Evolutionary conservation across 2,888 invertebrate species (phyloP).

Genomic region (Morinoia aosen): DNA sequence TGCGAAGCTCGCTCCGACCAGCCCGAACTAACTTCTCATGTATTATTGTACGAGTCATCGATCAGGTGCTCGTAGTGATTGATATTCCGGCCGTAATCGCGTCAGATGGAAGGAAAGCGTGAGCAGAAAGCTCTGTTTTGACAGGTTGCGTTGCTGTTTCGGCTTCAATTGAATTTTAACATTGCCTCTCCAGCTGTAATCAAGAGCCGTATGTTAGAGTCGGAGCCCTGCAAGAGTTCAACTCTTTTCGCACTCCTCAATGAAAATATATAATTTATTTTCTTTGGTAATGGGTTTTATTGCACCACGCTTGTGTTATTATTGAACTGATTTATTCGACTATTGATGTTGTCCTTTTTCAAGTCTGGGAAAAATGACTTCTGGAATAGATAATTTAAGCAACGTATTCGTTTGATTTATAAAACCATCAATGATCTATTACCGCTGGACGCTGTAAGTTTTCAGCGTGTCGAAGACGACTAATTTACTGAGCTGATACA

Average conservation of each 20-base stretch:
- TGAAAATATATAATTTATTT: too few relatives aligned
- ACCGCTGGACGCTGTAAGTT: too few relatives aligned
- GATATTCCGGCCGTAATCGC: not conserved
- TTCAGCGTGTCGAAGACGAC: too few relatives aligned
- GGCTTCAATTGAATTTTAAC: not conserved
- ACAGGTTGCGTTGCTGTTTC: not conserved
- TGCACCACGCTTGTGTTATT: too few relatives aligned
- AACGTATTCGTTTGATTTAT: too few relatives aligned
- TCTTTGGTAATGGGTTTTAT: too few relatives aligned
- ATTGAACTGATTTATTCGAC: too few relatives aligned
- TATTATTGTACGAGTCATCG: not conserved
- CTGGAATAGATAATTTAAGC: too few relatives aligned
- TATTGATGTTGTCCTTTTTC: too few relatives aligned
- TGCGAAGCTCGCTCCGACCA: not conserved
- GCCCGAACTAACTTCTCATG: not conserved
- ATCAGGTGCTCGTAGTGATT: not conserved
- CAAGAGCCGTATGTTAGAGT: not conserved
- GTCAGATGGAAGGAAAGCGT: not conserved
- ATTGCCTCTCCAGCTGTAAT: not conserved
- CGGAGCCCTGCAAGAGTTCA: not conserved
- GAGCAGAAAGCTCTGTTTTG: conserved; percentile 3
- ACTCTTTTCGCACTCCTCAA: not conserved
- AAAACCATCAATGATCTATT: too few relatives aligned
- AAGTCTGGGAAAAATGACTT: too few relatives aligned
- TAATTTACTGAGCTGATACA: too few relatives aligned